Percentiles rank a stretch among this genome's conserved stretches.
These are phyloP conservation scores for Malthinus seriepunctatus DNA, from an alignment of 2,888 invertebrate genomes.

Conservation along the genomic window DNA sequence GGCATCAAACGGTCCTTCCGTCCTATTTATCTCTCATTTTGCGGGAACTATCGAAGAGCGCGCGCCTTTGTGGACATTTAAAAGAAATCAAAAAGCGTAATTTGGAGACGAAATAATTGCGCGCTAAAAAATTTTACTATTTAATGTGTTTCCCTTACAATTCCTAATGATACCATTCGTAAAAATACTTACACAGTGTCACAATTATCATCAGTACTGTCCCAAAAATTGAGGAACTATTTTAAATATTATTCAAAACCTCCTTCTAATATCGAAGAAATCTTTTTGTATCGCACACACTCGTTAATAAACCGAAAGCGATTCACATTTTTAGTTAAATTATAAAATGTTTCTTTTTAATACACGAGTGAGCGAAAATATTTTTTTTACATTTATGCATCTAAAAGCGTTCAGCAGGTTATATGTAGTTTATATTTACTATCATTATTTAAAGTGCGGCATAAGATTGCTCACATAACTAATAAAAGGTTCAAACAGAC, in stretches of 20 bases:
- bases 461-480: constrained; percentile 12
- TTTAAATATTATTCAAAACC: constrained; percentile 18
- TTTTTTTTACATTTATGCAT: constrained; percentile 19
- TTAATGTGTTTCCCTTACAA: constrained; percentile 11
- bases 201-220: constrained; percentile 44
- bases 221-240: constrained; percentile 41
- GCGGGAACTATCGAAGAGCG: too few species aligned
- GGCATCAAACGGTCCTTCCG: too few species aligned
- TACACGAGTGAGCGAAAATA: constrained; percentile 22
- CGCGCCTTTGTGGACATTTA: too few species aligned
- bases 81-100: too few species aligned
- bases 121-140: constrained; percentile 3
- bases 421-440: constrained; percentile 18
- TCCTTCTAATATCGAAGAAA: constrained; percentile 29
- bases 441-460: constrained; percentile 18
- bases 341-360: constrained; percentile 34
- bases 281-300: constrained; percentile 24
- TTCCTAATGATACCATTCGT: constrained; percentile 19
- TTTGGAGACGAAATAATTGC: too few species aligned
- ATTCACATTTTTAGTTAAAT: constrained; percentile 35
- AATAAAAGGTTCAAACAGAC: neutral
- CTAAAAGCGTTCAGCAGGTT: constrained; percentile 28
- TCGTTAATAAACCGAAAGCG: constrained; percentile 21
- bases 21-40: too few species aligned
- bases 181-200: constrained; percentile 30